Base-by-base conservation (phyloP, 37 sponge, comb jelly and placozoan genomes). In the Axinella damicornis region DNA sequence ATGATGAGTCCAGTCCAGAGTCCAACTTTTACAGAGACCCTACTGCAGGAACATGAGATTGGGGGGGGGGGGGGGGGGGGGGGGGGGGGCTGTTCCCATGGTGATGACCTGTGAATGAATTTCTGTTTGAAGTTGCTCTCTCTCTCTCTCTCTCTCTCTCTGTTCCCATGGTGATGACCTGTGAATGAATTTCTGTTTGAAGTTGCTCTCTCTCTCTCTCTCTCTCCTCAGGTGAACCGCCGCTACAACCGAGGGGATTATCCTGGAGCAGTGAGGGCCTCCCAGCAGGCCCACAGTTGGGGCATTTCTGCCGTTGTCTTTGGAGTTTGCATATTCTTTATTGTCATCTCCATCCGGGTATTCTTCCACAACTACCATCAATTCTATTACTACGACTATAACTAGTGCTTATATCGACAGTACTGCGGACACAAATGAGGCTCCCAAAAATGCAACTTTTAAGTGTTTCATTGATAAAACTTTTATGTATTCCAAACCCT, bases 251-350 rank as follows among this genome's bases (percentile, higher is more conserved):
- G 25, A 19, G 86, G 86, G 38, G 72, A 86, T 71, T 86, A 86
- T 41, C 20, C 32, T 41, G 86, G 86, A 40, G 86, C 86, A 1
- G 35, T 6, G 16, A 69, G 57, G 35, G 86, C 86, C 2, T 86
- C 86, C 27, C 31, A 57, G 53, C 32, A 59, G n/a, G 86, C 86
- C 40, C 54, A 86, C 60, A 78, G 54, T n/a, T 86, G 86, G 86
- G 78, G 79, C 9, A 39, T 71, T 14, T 71, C 86, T 27, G 70
- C 86, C 59, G 71, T 86, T 30, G 46, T 86, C 21, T 71, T 86
- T 70, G 79, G 79, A 30, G 16, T 61, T 2, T 53, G 59, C 61
- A 46, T 61, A 30, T n/a, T 86, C 22, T 15, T 86, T 1, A 30
- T 86, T n/a, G 28, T 77, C 0, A 27, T 86, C 27, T 46, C 56